These are phyloP conservation scores for Linnaemya tessellans DNA, from an alignment of 2,888 invertebrate species.

Conservation along the genomic window DNA sequence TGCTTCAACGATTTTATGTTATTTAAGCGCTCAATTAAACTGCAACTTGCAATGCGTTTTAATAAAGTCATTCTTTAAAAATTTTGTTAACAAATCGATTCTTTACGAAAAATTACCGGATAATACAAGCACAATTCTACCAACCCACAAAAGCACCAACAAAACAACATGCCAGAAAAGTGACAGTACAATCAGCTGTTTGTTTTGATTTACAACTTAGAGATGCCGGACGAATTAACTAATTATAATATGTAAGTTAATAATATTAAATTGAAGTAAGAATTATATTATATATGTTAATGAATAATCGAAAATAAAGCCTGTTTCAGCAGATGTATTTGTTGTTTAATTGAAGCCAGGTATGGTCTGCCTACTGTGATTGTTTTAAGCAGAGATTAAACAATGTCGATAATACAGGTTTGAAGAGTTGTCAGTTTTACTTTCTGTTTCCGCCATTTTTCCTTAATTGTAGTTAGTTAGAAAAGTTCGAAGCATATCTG, in stretches of 20 bases:
- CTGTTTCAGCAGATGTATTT: too few relatives aligned
- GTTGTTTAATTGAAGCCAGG: too few relatives aligned
- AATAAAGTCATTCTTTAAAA: conserved; percentile 76
- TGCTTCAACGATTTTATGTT: conserved; percentile 75
- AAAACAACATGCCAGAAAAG: background rate
- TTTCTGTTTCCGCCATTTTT: background rate
- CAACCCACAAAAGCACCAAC: background rate
- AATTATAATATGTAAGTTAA: too few relatives aligned
- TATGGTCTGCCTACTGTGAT: too few relatives aligned
- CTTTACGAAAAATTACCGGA: background rate
- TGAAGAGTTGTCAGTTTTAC: background rate
- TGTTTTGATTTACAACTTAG: too few relatives aligned
- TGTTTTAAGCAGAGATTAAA: background rate
- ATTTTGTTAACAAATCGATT: conserved; percentile 73
- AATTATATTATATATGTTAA: too few relatives aligned
- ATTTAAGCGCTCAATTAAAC: conserved; percentile 75
- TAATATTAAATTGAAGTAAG: too few relatives aligned
- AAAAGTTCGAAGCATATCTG: too few relatives aligned
- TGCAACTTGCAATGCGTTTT: conserved; percentile 75
- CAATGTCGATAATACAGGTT: background rate
- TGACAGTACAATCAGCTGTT: background rate
- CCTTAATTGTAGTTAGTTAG: too few relatives aligned
- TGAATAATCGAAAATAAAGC: too few relatives aligned
- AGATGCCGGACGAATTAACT: too few relatives aligned
- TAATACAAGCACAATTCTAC: background rate